phyloP scores from a whole-genome alignment of 1,140 invertebrate species.

The Cecropterus lyciades region DNA sequence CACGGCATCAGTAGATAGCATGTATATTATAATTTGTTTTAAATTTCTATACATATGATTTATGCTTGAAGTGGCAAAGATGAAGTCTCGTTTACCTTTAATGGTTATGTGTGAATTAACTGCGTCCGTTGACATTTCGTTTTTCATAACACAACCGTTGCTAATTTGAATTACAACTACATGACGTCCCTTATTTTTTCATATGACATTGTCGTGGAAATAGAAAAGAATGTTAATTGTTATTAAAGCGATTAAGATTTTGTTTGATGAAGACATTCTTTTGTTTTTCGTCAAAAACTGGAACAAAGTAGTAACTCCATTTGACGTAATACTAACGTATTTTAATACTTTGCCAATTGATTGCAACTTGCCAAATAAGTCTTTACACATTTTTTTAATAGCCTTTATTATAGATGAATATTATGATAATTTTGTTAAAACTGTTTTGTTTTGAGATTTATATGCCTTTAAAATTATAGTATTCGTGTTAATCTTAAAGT shows the following conservation, averaged over 20 bases:
- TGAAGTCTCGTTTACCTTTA: not conserved
- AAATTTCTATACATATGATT: not conserved
- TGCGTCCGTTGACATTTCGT: too few relatives aligned
- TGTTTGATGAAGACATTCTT: too few relatives aligned
- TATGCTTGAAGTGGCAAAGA: not conserved
- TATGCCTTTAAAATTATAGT: conserved; percentile 25
- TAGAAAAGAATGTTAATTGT: too few relatives aligned
- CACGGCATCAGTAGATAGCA: conserved; percentile 36
- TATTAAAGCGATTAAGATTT: too few relatives aligned
- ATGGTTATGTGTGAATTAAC: too few relatives aligned
- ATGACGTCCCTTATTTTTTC: too few relatives aligned
- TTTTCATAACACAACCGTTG: too few relatives aligned
- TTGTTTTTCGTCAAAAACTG: not conserved
- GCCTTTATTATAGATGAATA: conserved; percentile 30
- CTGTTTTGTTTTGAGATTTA: conserved; percentile 33
- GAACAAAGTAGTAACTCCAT: conserved; percentile 2
- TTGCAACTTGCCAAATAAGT: conserved; percentile 31
- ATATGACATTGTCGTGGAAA: too few relatives aligned
- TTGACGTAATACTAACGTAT: conserved; percentile 1
- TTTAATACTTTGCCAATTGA: conserved; percentile 26
- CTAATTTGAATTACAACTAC: too few relatives aligned
- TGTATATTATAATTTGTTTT: conserved; percentile 3
- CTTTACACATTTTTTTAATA: conserved; percentile 36
- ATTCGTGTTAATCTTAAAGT: conserved; percentile 15
- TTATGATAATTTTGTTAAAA: conserved; percentile 23